Base-by-base conservation (phyloP, 2,797 vertebrate species). In the Oreortyx pictus region DNA sequence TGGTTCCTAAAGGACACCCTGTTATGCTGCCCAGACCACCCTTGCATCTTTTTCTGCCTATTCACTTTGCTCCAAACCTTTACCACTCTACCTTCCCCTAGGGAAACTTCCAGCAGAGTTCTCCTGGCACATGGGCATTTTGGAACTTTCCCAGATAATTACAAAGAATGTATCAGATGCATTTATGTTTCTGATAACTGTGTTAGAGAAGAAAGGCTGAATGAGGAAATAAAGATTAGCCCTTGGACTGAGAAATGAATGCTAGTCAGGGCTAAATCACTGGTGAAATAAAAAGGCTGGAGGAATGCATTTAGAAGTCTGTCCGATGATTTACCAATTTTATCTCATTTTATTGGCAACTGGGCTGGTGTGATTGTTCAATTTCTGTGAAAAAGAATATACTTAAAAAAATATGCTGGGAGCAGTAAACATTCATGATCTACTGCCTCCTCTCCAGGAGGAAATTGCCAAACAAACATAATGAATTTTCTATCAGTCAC, bases 291-390 rank as follows among this genome's bases (percentile, higher is more conserved):
- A 90, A 90, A 91, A 75, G 50, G 54, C 50, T 66, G 43, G 54
- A 39, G 52, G 25, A 89, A 81, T 10, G 57, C 19, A 86, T 86
- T 80, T 56, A 90, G 59, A 88, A 86, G 49, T 56, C 76, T 73
- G 61, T 88, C 87, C 88, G 76, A 73, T 2, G 10, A 94, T 78
- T 88, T 57, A 73, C 29, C 83, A 56, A 67, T 93, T 92, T 78
- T 70, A 75, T 62, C 59, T 89, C 22, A 86, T 83, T 94, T 86
- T 62, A 78, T 41, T 88, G 82, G 76, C 70, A 91, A 46, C n/a
- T 81, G 24, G 29, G 57, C 27, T 90, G 52, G 71, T 94, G 86
- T 86, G 60, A 84, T 76, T 52, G 83, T 82, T 86, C 24, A 57
- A 17, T 93, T 92, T 76, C 44, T 76, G 77, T 57, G 52, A 61